Base-by-base conservation (phyloP, 35 echinoderm and acorn worm species). In the Hemicentrotus pulcherrimus region DNA sequence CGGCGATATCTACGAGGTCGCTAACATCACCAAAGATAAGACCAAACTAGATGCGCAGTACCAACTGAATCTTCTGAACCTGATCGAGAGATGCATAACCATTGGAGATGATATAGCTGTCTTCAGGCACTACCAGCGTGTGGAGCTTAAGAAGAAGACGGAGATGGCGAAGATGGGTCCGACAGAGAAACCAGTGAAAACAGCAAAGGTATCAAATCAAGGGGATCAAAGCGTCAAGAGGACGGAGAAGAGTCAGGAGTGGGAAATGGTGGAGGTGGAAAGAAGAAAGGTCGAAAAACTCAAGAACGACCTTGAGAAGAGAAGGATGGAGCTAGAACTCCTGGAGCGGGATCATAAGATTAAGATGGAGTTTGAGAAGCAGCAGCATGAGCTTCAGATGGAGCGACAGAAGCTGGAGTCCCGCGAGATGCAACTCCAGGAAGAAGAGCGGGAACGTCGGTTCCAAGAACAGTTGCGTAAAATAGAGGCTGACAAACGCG, bases 391-490 rank as follows among this genome's bases (percentile, higher is more conserved):
- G 15, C 50, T 55, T 55, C 50, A 55, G 50, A 55, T 55, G 50
- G 86, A 86, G 32, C 86, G 32, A 86, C n/a, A 86, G 32, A 30
- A 86, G 32, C 86, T 30, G 28, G 86, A 86, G 32, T 30, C 86
- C n/a, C n/a, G n/a, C 24, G 86, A 86, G 86, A 30, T 6, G 24
- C 28, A 33, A 22, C 86, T 30, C 12, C 86, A 86, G 86, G 86
- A 86, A 33, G 86, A 86, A 86, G 86, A 86, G 32, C 86, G 86
- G 86, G 32, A 33, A 33, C 86, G 86, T 86, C 86, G 32, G 32
- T 30, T 31, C n/a, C n/a, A 86, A 22, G 86, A 86, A 33, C 12
- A 31, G 86, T 9, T 30, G 86, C 86, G 86, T 0, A 30, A 86
- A 33, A 33, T 31, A 33, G n/a, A 86, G 32, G 86, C 28, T 30